These are phyloP conservation scores for Chascanopsetta lugubris DNA, from an alignment of 2,113 vertebrate genomes.

Conservation along the genomic window DNA sequence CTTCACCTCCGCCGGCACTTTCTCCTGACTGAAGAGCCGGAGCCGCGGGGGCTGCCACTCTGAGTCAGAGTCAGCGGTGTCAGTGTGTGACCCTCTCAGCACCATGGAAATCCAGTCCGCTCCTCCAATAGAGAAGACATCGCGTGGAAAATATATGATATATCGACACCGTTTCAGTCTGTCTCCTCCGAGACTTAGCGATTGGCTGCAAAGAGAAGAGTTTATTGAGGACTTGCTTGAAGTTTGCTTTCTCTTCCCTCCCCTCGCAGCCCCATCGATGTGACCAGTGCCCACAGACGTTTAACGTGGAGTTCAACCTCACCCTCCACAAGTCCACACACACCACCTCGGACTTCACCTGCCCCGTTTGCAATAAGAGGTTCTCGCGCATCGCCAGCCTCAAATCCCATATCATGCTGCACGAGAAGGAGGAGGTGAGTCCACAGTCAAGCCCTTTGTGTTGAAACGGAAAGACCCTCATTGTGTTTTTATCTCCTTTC, in stretches of 20 bases:
- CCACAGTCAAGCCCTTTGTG: neutral
- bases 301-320: constrained; percentile 98
- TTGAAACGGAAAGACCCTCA: too few species aligned
- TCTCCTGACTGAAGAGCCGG: constrained; percentile 22
- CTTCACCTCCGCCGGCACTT: neutral
- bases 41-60: constrained; percentile 5
- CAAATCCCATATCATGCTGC: constrained; percentile 97
- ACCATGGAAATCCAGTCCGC: constrained; percentile 31
- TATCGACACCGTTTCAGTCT: neutral
- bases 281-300: constrained; percentile 93
- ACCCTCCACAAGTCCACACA: constrained; percentile 95
- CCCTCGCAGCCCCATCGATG: constrained; percentile 91
- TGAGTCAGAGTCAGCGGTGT: constrained; percentile 1
- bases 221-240: too few species aligned
- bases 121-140: constrained; percentile 15
- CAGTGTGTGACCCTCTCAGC: neutral
- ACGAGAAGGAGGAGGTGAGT: constrained; percentile 96
- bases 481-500: neutral
- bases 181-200: neutral
- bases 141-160: too few species aligned
- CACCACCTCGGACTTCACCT: constrained; percentile 88
- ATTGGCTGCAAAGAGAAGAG: neutral
- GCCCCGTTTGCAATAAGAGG: constrained; percentile 93
- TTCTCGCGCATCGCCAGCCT: constrained; percentile 97
- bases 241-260: constrained; percentile 19